A percentile compares a stretch with the other conserved stretches of the same genome.
Conservation (phyloP, 2,113 vertebrate species). For the Plectropomus leopardus region DNA sequence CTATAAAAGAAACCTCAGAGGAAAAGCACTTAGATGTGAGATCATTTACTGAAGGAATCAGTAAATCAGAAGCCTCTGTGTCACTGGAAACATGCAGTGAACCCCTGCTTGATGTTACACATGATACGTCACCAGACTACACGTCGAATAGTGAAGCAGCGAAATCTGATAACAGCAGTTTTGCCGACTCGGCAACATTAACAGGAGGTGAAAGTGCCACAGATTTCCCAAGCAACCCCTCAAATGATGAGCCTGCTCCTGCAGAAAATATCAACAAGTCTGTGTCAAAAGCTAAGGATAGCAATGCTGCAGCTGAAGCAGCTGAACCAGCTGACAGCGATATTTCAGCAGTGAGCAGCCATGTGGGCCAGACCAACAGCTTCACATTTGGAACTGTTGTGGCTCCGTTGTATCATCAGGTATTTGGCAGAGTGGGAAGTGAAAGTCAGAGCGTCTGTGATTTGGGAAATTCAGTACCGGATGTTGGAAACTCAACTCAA, state of each 20-base stretch:
- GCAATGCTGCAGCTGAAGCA: not conserved
- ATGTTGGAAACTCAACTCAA: not conserved
- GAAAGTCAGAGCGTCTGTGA: conserved; percentile 44
- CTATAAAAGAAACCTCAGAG: conserved; percentile 12
- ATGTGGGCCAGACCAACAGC: conserved; percentile 15
- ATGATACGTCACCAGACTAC: conserved; percentile 4
- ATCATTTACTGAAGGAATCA: conserved; percentile 18
- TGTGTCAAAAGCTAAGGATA: conserved; percentile 14
- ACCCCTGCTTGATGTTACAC: conserved; percentile 7
- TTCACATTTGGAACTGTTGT: conserved; percentile 76
- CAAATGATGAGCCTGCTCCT: conserved; percentile 18
- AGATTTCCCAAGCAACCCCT: conserved; percentile 9
- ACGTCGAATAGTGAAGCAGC: conserved; percentile 5
- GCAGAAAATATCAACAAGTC: conserved; percentile 15
- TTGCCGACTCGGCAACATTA: conserved; percentile 28
- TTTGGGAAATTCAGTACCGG: conserved; percentile 20
- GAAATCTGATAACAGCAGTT: conserved; percentile 38
- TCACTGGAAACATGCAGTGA: not conserved
- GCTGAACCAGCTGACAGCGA: conserved; percentile 7
- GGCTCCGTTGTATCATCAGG: conserved; percentile 76
- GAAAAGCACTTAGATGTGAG: not conserved
- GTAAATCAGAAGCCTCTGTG: conserved; percentile 21
- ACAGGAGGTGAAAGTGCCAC: conserved; percentile 8
- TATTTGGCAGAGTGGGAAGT: conserved; percentile 64
- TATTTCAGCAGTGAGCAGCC: conserved; percentile 25